These are phyloP conservation scores for Notolabrus celidotus DNA, from an alignment of 2,797 vertebrate species.

Conservation along the genomic window DNA sequence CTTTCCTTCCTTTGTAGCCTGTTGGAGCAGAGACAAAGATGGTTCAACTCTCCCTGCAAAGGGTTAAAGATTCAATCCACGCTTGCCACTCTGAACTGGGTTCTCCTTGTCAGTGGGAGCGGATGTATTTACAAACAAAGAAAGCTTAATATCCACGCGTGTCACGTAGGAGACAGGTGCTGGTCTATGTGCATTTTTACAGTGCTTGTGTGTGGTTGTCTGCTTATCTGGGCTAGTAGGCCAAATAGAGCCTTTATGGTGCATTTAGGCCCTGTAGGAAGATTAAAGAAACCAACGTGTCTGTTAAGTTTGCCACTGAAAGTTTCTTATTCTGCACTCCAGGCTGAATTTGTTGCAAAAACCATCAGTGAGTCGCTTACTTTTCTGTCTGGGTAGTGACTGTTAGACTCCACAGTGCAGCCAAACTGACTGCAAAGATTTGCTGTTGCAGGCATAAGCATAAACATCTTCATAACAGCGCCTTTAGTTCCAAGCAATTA, in stretches of 20 bases:
- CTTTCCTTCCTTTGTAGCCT: conserved; percentile 21
- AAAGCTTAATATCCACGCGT: conserved; percentile 78
- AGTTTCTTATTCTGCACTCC: conserved; percentile 53
- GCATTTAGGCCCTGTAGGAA: conserved; percentile 18
- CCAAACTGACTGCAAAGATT: conserved; percentile 70
- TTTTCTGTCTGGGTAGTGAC: conserved; percentile 54
- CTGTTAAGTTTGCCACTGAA: conserved; percentile 58
- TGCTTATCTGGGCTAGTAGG: conserved; percentile 75
- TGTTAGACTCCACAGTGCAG: conserved; percentile 51
- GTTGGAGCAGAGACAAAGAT: conserved; percentile 37
- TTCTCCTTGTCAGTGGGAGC: conserved; percentile 75
- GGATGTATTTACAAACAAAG: conserved; percentile 84
- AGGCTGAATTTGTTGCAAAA: conserved; percentile 48
- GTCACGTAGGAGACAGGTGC: conserved; percentile 82
- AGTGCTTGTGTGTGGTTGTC: conserved; percentile 55
- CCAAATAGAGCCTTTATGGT: conserved; percentile 54
- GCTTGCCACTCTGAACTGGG: conserved; percentile 66
- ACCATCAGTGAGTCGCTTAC: conserved; percentile 35
- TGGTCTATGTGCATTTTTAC: conserved; percentile 70
- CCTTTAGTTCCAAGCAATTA: conserved; percentile 83
- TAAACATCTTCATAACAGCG: conserved; percentile 78
- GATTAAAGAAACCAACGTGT: conserved; percentile 41
- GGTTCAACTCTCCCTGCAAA: conserved; percentile 42
- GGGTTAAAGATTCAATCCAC: conserved; percentile 71
- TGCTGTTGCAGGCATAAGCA: conserved; percentile 75